Base-by-base conservation (phyloP, 1,140 invertebrate genomes). In the Trichomalopsis sarcophagae region DNA sequence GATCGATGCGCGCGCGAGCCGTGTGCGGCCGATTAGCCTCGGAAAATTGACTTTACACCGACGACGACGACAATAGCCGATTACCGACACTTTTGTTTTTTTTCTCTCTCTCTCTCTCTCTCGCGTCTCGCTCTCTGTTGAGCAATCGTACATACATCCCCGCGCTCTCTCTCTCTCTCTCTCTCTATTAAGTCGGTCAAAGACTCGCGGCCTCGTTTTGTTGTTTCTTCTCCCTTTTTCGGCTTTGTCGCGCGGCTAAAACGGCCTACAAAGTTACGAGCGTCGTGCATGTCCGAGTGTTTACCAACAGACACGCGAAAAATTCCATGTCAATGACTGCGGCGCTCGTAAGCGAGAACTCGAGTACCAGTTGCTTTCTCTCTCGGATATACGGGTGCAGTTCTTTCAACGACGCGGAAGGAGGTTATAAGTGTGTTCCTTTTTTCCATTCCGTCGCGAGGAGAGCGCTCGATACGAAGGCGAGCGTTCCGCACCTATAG, bases 181-280 rank as follows among this genome's bases (percentile, higher is more conserved):
- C 27, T 27, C 27, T 36, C 33, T 55, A 55, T 21, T 7, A 62
- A 62, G 17, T 62, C 55, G 55, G 55, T 62, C 55, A 62, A n/a
- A 62, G 62, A 33, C n/a, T 62, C 74, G 85, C 69, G 55, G 47
- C 55, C 82, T 87, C 84, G 40, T 62, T 81, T 44, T 44, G 40
- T 47, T 76, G 6, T 44, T 47, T 44, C 7, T 75, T 14, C 9
- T 21, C 21, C 0, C 1, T 47, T 17, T 47, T 76, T 76, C n/a
- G 27, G 74, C 74, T 40, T 21, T 9, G 7, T 47, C 40, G 9
- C 17, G 33, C n/a, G 3, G 75, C 33, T 36, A 36, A 36, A 36
- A 36, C 36, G n/a, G 75, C 75, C 47, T 50, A 17, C 47, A 50
- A 17, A 50, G 47, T 1, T 9, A 44, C 40, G 40, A 9, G 40